These are phyloP conservation scores for Cynoglossus semilaevis DNA, from an alignment of 2,113 vertebrate species.

Conservation along the genomic window DNA sequence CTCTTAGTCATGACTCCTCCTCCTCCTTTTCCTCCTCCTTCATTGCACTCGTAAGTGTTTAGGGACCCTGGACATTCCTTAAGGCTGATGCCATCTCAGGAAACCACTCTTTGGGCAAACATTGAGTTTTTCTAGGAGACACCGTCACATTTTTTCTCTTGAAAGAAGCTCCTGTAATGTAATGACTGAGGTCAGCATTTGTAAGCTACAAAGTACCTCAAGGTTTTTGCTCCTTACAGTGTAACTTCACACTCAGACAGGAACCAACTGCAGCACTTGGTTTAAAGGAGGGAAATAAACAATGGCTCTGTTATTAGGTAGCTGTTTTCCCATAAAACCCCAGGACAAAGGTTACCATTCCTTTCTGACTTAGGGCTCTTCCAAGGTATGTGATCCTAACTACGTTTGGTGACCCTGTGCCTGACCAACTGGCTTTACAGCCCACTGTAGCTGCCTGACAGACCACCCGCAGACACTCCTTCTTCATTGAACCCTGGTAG, in stretches of 20 bases:
- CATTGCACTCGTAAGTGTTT: slow-evolving; percentile 7
- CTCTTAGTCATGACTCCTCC: slow-evolving; percentile 19
- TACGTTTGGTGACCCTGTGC: slow-evolving; percentile 8
- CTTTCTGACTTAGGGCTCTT: slow-evolving; percentile 25
- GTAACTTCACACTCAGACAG: slow-evolving; percentile 20
- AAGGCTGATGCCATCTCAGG: slow-evolving; percentile 65
- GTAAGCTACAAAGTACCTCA: slow-evolving; percentile 26
- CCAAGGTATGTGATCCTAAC: slow-evolving; percentile 23
- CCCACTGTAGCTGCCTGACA: slow-evolving; percentile 3
- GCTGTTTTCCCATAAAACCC: slow-evolving; percentile 28
- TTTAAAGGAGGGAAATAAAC: slow-evolving; percentile 27
- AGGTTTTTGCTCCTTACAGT: slow-evolving; percentile 17
- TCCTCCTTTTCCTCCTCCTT: slow-evolving; percentile 26
- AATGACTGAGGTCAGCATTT: slow-evolving; percentile 47
- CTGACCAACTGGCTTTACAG: slow-evolving; percentile 24
- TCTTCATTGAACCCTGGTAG: neutral
- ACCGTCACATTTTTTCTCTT: slow-evolving; percentile 27
- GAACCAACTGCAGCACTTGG: slow-evolving; percentile 21
- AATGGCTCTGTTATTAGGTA: slow-evolving; percentile 28
- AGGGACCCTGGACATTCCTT: slow-evolving; percentile 56
- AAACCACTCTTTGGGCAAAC: slow-evolving; percentile 56
- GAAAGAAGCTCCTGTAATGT: slow-evolving; percentile 25
- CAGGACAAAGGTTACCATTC: slow-evolving; percentile 50
- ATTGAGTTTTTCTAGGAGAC: slow-evolving; percentile 48
- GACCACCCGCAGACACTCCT: slow-evolving; percentile 21